phyloP scores from a whole-genome alignment of 2,113 vertebrate genomes.

The Machaerirhynchus nigripectus region DNA sequence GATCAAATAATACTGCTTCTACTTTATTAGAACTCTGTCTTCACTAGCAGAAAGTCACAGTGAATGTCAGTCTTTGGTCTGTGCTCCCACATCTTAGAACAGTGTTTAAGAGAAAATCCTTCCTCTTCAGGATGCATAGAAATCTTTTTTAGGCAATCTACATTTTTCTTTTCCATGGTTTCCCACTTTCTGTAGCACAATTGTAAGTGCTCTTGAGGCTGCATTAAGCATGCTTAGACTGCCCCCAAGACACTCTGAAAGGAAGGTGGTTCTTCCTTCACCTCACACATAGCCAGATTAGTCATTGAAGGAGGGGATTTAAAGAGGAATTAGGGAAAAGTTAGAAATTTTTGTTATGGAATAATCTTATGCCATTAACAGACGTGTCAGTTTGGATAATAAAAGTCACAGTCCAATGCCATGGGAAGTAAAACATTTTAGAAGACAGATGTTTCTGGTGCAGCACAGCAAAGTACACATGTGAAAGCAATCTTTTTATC shows the following conservation, averaged over 20 bases:
- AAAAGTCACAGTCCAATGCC: background rate
- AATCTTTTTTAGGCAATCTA: background rate
- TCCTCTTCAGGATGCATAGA: background rate
- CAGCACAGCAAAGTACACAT: background rate
- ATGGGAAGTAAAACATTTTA: background rate
- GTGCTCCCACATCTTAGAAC: background rate
- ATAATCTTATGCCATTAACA: background rate
- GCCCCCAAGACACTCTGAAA: constrained; percentile 7
- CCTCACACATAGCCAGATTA: background rate
- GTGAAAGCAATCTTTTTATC: background rate
- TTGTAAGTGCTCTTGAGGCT: background rate
- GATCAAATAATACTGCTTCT: background rate
- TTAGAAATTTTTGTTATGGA: background rate
- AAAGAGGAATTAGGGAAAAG: background rate
- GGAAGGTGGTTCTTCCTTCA: constrained; percentile 7
- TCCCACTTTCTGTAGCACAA: background rate
- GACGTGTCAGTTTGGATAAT: background rate
- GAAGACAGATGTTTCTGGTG: background rate
- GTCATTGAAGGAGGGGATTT: background rate
- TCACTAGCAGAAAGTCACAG: background rate
- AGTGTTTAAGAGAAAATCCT: background rate
- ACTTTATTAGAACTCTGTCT: background rate
- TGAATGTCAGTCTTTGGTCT: background rate
- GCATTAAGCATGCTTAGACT: constrained; percentile 23
- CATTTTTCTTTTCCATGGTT: background rate